phyloP scores from a whole-genome alignment of 2,113 vertebrate genomes.

The Stomatorhinus ivindoensis region DNA sequence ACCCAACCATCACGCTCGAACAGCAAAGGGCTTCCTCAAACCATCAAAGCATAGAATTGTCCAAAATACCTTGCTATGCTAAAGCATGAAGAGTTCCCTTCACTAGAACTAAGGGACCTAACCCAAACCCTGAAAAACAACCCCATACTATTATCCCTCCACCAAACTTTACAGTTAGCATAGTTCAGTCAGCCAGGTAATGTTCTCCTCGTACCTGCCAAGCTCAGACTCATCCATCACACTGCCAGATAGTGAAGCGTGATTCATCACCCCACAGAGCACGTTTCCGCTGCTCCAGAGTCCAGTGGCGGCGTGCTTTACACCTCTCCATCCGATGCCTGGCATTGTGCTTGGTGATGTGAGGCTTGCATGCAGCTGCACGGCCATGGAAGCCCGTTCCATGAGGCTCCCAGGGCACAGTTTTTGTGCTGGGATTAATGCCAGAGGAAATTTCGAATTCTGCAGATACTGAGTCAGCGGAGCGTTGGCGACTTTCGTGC shows the following conservation, averaged over 20 bases:
- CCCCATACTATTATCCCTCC: too few species aligned
- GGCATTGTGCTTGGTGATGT: not conserved
- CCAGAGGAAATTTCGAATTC: not conserved
- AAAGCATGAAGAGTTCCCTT: not conserved
- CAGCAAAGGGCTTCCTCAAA: not conserved
- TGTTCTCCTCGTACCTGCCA: too few species aligned
- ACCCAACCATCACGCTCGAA: not conserved
- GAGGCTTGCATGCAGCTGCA: not conserved
- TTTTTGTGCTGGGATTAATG: not conserved
- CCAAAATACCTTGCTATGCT: not conserved
- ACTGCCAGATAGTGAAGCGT: too few species aligned
- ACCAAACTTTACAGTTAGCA: not conserved
- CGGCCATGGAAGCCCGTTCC: not conserved
- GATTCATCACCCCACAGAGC: not conserved
- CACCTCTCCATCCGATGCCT: not conserved
- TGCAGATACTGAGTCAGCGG: not conserved
- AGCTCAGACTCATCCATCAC: too few species aligned
- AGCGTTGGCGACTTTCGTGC: not conserved
- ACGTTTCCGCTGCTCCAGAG: not conserved
- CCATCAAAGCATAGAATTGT: not conserved
- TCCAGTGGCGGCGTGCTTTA: not conserved
- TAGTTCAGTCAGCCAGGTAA: not conserved
- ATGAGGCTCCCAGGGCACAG: not conserved
- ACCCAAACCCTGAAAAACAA: too few species aligned
- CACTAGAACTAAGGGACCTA: not conserved